Conservation (phyloP, 2,113 vertebrate genomes). For the Melanerpes formicivorus region DNA sequence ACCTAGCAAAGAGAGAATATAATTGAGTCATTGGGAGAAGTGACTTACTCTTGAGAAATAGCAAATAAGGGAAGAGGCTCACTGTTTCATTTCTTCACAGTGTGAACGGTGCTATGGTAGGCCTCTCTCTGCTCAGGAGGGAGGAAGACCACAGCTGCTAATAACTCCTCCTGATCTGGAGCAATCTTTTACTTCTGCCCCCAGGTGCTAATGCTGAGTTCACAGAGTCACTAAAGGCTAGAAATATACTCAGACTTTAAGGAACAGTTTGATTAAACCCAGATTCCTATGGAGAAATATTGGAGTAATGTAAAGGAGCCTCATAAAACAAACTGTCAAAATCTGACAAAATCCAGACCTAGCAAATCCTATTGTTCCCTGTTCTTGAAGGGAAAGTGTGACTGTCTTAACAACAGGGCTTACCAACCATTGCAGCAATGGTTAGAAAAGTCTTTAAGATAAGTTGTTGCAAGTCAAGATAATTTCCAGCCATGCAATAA, state of each 20-base stretch:
- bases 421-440: neutral
- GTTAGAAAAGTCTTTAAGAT: neutral
- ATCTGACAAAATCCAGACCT: neutral
- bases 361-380: neutral
- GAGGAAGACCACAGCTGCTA: neutral
- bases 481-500: neutral
- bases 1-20: neutral
- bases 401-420: neutral
- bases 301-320: neutral
- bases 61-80: neutral
- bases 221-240: neutral
- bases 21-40: neutral
- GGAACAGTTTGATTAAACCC: neutral
- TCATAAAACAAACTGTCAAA: neutral
- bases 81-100: neutral
- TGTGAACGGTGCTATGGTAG: neutral
- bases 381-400: too few relatives aligned
- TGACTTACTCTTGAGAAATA: neutral
- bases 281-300: neutral
- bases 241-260: neutral
- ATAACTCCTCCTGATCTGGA: neutral
- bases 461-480: neutral
- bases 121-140: neutral
- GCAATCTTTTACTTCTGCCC: neutral
- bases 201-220: neutral